A percentile compares a stretch with the other conserved stretches of the same genome.
Evolutionary conservation across 1,140 invertebrate genomes (phyloP).

Genomic region (Pararge aegeria): DNA sequence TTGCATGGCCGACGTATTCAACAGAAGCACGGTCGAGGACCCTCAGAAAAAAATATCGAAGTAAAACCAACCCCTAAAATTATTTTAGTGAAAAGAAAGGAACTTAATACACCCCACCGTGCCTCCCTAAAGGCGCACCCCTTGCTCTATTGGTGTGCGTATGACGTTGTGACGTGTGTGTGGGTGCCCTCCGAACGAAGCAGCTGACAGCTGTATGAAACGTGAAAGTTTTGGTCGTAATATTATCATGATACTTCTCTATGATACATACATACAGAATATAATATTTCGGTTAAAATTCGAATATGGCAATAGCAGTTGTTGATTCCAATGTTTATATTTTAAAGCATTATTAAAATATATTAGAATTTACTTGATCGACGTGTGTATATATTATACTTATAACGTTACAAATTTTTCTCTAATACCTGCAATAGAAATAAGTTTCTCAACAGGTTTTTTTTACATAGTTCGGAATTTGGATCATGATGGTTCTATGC

Average conservation of each 20-base stretch:
- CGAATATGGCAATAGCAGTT: too few relatives aligned
- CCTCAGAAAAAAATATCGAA: conserved; percentile 73
- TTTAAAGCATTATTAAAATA: too few relatives aligned
- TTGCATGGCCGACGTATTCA: conserved; percentile 66
- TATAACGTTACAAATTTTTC: too few relatives aligned
- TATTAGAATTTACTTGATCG: too few relatives aligned
- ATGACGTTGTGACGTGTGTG: conserved; percentile 34
- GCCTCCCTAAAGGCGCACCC: conserved; percentile 65
- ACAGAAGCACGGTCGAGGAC: conserved; percentile 54
- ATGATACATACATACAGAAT: too few relatives aligned
- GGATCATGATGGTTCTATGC: too few relatives aligned
- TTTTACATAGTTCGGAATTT: too few relatives aligned
- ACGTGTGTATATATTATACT: too few relatives aligned
- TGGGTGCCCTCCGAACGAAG: conserved; percentile 62
- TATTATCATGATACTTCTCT: neutral
- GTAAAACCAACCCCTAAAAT: conserved; percentile 78
- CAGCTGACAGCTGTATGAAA: conserved; percentile 54
- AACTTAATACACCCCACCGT: conserved; percentile 78
- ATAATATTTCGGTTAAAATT: too few relatives aligned
- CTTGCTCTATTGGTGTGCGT: conserved; percentile 41
- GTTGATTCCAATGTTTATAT: too few relatives aligned
- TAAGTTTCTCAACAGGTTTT: too few relatives aligned
- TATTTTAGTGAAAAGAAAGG: conserved; percentile 80
- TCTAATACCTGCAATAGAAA: too few relatives aligned
- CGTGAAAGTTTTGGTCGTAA: conserved; percentile 34